These are phyloP conservation scores for Colletes gigas DNA, from an alignment of 1,140 invertebrate genomes.

Conservation along the genomic window DNA sequence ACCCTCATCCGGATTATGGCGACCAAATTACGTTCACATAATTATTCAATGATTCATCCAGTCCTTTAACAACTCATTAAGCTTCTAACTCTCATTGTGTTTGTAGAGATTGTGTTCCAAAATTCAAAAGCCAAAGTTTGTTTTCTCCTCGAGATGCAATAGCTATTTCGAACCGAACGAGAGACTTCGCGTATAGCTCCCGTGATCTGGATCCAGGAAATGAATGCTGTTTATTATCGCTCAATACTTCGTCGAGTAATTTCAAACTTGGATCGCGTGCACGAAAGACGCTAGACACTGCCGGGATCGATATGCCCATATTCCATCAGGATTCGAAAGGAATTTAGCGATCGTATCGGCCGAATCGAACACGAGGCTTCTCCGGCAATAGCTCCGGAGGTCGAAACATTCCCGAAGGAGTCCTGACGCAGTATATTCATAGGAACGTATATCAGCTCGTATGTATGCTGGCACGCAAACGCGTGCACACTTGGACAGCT, in stretches of 20 bases:
- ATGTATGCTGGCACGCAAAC: slow-evolving; percentile 34
- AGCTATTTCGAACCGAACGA: too few relatives aligned
- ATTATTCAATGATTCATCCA: too few relatives aligned
- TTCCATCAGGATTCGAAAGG: slow-evolving; percentile 50
- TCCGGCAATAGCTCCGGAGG: slow-evolving; percentile 21
- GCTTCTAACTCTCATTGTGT: too few relatives aligned
- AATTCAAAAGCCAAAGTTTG: too few relatives aligned
- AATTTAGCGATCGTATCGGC: slow-evolving; percentile 29
- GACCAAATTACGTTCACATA: too few relatives aligned
- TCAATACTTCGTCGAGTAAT: slow-evolving; percentile 9
- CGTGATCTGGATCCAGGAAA: not conserved
- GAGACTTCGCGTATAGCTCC: too few relatives aligned
- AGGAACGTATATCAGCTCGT: slow-evolving; percentile 24
- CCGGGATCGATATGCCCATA: slow-evolving; percentile 37
- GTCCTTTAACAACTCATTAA: too few relatives aligned
- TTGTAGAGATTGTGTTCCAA: too few relatives aligned
- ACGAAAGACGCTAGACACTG: slow-evolving; percentile 1
- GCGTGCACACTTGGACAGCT: slow-evolving; percentile 26
- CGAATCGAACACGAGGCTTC: slow-evolving; percentile 6
- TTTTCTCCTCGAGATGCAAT: too few relatives aligned
- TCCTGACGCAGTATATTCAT: slow-evolving; percentile 56
- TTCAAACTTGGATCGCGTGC: not conserved
- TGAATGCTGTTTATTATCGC: not conserved
- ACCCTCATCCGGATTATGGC: too few relatives aligned
- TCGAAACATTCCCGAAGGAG: slow-evolving; percentile 57